Percentiles rank a stretch among this genome's conserved stretches.
phyloP scores from a whole-genome alignment of 2,888 invertebrate species.

The Gerosis bhagava region DNA sequence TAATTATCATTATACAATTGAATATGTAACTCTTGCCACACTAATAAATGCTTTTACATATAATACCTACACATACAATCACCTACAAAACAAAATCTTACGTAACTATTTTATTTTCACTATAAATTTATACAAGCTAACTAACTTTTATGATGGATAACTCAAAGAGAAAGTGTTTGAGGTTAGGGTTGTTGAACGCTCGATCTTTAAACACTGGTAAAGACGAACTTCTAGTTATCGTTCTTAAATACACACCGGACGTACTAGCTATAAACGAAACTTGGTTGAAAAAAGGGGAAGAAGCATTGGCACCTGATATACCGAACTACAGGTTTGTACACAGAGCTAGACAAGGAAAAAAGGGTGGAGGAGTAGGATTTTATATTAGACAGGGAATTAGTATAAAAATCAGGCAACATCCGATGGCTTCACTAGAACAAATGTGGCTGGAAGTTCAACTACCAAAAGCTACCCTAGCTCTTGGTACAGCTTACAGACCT shows the following conservation, averaged over 20 bases:
- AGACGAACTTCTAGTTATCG: background rate
- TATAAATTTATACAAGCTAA: no score
- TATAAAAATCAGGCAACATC: background rate
- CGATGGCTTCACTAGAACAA: background rate
- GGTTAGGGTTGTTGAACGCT: constrained; percentile 1
- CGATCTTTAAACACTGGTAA: constrained; percentile 4
- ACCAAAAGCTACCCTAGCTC: background rate
- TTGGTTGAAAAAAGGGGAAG: constrained; percentile 7
- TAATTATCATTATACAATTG: no score
- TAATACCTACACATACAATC: background rate
- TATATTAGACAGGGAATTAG: constrained; percentile 1
- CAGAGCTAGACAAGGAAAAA: background rate
- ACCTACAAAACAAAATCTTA: no score
- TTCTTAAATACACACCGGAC: background rate
- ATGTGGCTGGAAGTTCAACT: constrained; percentile 9
- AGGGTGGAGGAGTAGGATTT: constrained; percentile 12
- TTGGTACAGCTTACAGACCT: constrained; percentile 18
- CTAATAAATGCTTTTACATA: no score
- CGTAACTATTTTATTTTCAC: no score
- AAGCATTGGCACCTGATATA: background rate
- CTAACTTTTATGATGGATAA: background rate
- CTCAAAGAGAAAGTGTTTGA: background rate
- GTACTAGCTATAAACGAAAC: constrained; percentile 14
- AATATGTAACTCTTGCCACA: no score
- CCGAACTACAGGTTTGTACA: constrained; percentile 5